phyloP scores from a whole-genome alignment of 2,888 invertebrate species.

The Phortica okadai region DNA sequence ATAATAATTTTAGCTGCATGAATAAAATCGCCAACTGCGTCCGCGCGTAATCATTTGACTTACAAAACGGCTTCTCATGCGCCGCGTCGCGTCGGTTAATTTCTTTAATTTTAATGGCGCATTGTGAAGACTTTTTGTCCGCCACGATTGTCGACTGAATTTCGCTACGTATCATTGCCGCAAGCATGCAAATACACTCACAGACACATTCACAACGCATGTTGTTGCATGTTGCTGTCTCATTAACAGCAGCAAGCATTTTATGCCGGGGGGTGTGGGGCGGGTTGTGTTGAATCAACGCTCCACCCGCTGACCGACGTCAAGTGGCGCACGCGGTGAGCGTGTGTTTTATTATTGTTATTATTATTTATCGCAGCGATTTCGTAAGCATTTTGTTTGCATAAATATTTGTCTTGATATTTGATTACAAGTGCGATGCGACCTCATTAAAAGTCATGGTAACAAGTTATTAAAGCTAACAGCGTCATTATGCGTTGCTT shows the following conservation, averaged over 20 bases:
- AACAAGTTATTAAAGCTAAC: background rate
- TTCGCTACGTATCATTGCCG: too few relatives aligned
- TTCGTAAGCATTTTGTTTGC: slow-evolving; percentile 2
- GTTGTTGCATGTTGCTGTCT: slow-evolving; percentile 26
- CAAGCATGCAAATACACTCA: too few relatives aligned
- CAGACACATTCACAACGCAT: too few relatives aligned
- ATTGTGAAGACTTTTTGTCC: background rate
- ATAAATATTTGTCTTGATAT: background rate
- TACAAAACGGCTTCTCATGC: slow-evolving; percentile 16
- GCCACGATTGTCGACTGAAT: too few relatives aligned
- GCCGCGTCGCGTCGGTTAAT: background rate
- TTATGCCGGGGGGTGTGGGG: background rate
- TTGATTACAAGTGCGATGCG: background rate
- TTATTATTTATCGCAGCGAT: background rate
- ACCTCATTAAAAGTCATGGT: background rate
- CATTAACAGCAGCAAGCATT: slow-evolving; percentile 23
- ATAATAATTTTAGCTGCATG: background rate
- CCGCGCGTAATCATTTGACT: background rate
- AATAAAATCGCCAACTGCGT: background rate
- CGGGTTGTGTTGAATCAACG: background rate
- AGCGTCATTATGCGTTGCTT: too few relatives aligned
- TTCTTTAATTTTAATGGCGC: background rate
- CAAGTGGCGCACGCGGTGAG: slow-evolving; percentile 19
- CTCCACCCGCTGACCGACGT: slow-evolving; percentile 27
- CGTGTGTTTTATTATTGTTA: background rate